phyloP scores from a whole-genome alignment of 2,888 invertebrate species.

The Rotaria macrura region DNA sequence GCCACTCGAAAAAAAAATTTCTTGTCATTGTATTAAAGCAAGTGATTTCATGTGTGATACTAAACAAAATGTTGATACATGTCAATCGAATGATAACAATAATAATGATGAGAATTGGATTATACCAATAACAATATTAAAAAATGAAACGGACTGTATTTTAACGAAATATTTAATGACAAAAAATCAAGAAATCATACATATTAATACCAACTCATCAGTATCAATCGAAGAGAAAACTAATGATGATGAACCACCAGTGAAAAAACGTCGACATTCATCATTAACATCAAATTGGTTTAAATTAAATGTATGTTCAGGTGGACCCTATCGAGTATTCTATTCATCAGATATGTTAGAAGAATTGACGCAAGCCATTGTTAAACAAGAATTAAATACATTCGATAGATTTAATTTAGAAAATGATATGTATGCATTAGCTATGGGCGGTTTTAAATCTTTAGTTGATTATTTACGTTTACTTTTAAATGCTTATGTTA shows the following conservation, averaged over 20 bases:
- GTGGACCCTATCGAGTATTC: constrained; percentile 1
- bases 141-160: not conserved
- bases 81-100: not conserved
- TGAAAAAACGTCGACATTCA: not conserved
- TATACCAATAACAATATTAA: not conserved
- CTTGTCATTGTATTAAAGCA: not conserved
- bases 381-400: not conserved
- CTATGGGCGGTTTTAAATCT: constrained; percentile 1
- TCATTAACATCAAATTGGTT: not conserved
- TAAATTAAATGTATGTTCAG: not conserved
- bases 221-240: not conserved
- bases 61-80: not conserved
- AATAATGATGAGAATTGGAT: not conserved
- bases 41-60: not conserved
- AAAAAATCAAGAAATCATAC: not conserved
- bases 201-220: not conserved
- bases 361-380: not conserved
- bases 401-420: not conserved
- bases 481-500: not conserved
- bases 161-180: not conserved
- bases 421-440: constrained; percentile 11
- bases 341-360: not conserved
- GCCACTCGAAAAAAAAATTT: not conserved
- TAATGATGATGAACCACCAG: not conserved
- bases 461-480: constrained; percentile 12